Evolutionary conservation across 2,113 vertebrate genomes (phyloP).

Genomic region (Danio rerio): DNA sequence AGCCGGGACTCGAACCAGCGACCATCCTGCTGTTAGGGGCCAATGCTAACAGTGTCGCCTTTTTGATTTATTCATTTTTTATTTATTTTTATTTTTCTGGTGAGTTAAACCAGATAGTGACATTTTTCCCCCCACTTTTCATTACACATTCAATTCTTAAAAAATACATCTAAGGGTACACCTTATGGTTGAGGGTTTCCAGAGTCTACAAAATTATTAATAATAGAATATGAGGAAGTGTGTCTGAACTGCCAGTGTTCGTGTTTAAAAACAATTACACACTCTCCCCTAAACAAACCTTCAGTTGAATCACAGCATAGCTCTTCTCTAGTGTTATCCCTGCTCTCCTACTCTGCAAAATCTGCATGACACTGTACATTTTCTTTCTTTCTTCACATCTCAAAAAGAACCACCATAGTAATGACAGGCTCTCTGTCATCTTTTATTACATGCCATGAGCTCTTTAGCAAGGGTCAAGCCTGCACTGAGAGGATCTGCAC

Average conservation of each 20-base stretch:
- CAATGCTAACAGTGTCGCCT: too few relatives aligned
- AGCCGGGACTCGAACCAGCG: too few relatives aligned
- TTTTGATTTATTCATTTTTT: too few relatives aligned
- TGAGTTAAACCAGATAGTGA: neutral
- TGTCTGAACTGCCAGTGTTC: neutral
- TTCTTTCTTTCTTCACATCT: slow-evolving; percentile 14
- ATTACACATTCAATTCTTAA: neutral
- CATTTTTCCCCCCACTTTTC: neutral
- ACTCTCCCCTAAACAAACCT: neutral
- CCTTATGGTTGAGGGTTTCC: neutral
- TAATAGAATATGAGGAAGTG: neutral
- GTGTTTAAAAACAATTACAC: neutral
- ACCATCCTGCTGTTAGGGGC: too few relatives aligned
- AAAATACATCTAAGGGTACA: neutral
- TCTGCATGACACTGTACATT: neutral
- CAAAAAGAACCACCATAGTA: slow-evolving; percentile 2
- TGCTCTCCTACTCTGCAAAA: neutral
- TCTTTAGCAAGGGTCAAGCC: slow-evolving; percentile 39
- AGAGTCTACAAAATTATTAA: neutral
- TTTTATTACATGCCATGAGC: slow-evolving; percentile 57
- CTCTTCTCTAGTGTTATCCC: neutral
- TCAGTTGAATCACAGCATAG: neutral
- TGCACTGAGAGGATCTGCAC: slow-evolving; percentile 46
- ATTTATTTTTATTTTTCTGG: neutral
- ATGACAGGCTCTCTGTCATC: slow-evolving; percentile 38